Conservation (phyloP, 1,140 invertebrate species). For the Drosophila erecta region DNA sequence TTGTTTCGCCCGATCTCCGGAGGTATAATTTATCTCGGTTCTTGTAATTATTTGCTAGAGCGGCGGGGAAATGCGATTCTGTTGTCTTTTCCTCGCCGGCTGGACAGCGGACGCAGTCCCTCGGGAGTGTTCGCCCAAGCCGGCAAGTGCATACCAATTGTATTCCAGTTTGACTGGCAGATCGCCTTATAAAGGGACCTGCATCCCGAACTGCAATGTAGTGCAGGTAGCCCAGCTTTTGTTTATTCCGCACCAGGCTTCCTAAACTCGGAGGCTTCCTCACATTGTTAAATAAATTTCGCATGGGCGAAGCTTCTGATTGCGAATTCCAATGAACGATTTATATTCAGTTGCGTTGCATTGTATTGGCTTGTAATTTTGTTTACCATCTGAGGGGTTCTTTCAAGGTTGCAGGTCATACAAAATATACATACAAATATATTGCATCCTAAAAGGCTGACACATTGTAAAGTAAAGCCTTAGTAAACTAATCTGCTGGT, state of each 20-base stretch:
- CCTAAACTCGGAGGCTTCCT: slow-evolving; percentile 16
- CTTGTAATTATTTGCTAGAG: slow-evolving; percentile 54
- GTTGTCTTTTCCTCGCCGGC: slow-evolving; percentile 26
- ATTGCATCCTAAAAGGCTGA: neutral
- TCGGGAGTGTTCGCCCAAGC: slow-evolving; percentile 47
- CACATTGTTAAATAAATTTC: slow-evolving; percentile 64
- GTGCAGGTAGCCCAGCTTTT: slow-evolving; percentile 22
- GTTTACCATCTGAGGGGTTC: slow-evolving; percentile 9
- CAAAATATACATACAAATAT: neutral
- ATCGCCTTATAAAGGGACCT: slow-evolving; percentile 47
- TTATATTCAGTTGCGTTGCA: slow-evolving; percentile 7
- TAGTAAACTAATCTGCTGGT: neutral
- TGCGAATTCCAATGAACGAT: slow-evolving; percentile 24
- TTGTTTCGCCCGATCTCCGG: slow-evolving; percentile 17
- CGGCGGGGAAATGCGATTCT: slow-evolving; percentile 44
- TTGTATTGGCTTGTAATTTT: slow-evolving; percentile 14
- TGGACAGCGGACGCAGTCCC: slow-evolving; percentile 31
- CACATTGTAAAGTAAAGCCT: neutral
- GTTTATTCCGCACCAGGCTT: slow-evolving; percentile 31
- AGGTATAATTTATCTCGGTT: slow-evolving; percentile 46
- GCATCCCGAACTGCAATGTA: slow-evolving; percentile 41
- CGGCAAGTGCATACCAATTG: slow-evolving; percentile 62
- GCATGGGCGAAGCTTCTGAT: slow-evolving; percentile 45
- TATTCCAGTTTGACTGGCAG: slow-evolving; percentile 55
- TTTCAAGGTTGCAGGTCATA: slow-evolving; percentile 1